Evolutionary conservation across 2,888 invertebrate species (phyloP).

Genomic region (Malachius bipustulatus): DNA sequence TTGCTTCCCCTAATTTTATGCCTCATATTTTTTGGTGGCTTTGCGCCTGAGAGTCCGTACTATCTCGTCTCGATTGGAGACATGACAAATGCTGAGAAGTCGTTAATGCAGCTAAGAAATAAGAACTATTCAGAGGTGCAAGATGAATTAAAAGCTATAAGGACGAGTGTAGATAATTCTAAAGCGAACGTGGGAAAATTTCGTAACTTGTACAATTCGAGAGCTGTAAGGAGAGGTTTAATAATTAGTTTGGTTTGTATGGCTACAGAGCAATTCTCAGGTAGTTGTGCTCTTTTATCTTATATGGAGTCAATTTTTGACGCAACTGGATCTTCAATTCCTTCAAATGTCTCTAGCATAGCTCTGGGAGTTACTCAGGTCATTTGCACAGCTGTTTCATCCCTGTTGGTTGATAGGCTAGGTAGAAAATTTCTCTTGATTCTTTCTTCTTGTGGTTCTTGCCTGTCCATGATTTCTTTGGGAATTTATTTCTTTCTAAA

Average conservation of each 20-base stretch:
- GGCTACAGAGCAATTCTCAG: slow-evolving; percentile 36
- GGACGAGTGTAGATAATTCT: slow-evolving; percentile 15
- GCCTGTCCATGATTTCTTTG: slow-evolving; percentile 45
- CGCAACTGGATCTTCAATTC: slow-evolving; percentile 30
- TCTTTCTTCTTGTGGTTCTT: slow-evolving; percentile 53
- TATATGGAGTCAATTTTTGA: slow-evolving; percentile 62
- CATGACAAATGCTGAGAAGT: slow-evolving; percentile 46
- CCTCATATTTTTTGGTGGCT: slow-evolving; percentile 19
- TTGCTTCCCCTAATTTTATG: slow-evolving; percentile 19
- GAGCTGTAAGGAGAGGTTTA: slow-evolving; percentile 27
- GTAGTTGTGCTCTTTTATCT: slow-evolving; percentile 65
- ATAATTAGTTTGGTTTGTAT: slow-evolving; percentile 30
- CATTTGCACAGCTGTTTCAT: slow-evolving; percentile 54
- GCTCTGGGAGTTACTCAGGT: slow-evolving; percentile 66
- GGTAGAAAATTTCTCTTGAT: slow-evolving; percentile 62
- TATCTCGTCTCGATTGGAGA: slow-evolving; percentile 23
- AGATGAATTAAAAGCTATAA: slow-evolving; percentile 20
- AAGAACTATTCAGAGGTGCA: slow-evolving; percentile 12
- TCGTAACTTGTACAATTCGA: slow-evolving; percentile 14
- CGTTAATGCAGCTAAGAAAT: slow-evolving; percentile 46
- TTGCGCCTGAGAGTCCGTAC: slow-evolving; percentile 23
- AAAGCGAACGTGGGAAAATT: slow-evolving; percentile 11
- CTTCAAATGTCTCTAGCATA: slow-evolving; percentile 56
- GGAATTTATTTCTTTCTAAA: slow-evolving; percentile 38
- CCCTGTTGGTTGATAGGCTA: slow-evolving; percentile 61